Percentiles rank a stretch among this genome's conserved stretches.
Evolutionary conservation across 2,888 invertebrate genomes (phyloP).

Genomic region (Plutella xylostella): DNA sequence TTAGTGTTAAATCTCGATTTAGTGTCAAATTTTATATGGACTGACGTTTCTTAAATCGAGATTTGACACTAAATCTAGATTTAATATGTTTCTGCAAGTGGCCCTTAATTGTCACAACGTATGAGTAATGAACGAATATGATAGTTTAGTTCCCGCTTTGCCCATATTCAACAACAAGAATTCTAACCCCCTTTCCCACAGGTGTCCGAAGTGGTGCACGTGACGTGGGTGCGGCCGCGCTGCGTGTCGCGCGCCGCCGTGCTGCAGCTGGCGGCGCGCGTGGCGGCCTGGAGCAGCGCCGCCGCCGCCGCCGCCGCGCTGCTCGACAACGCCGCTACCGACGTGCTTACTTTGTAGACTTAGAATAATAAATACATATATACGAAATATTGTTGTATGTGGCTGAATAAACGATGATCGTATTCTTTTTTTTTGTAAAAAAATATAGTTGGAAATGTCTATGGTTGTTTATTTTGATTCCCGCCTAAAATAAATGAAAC

Average conservation of each 20-base stretch:
- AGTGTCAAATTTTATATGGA: background rate
- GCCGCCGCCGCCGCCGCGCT: conserved; percentile 36
- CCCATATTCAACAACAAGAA: background rate
- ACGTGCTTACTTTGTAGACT: too few species aligned
- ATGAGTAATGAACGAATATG: too few species aligned
- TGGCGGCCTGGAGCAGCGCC: conserved; percentile 43
- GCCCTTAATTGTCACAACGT: too few species aligned
- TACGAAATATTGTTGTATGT: too few species aligned
- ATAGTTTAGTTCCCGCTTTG: background rate
- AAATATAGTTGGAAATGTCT: too few species aligned
- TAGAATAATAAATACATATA: too few species aligned
- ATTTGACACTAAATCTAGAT: background rate
- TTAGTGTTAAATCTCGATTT: background rate
- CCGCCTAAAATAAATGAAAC: too few species aligned
- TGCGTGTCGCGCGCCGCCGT: conserved; percentile 43
- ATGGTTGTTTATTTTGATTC: too few species aligned
- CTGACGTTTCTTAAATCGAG: background rate
- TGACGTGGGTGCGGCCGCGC: conserved; percentile 54
- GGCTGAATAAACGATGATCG: too few species aligned
- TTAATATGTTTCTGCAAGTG: background rate
- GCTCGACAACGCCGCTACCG: conserved; percentile 35
- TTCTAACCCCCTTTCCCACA: conserved; percentile 15
- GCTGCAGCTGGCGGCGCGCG: conserved; percentile 36
- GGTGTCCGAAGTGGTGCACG: conserved; percentile 39
- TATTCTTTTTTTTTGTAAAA: too few species aligned